These are phyloP conservation scores for human DNA, from an alignment of 2,113 vertebrate species.

Conservation along the genomic window GRCh38 chr2:67850501-67851000, in stretches of 20 bases:
- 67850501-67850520: not conserved
- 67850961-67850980: not conserved
- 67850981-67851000: slow-evolving; percentile 23
- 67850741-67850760: not conserved
- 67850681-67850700: not conserved
- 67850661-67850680: not conserved
- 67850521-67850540: not conserved
- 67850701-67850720: not conserved
- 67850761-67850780: not conserved
- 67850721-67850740: not conserved
- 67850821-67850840: not conserved
- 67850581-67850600: not conserved
- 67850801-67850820: not conserved
- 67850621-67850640: slow-evolving; percentile 18
- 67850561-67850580: not conserved
- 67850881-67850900: not conserved
- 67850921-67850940: not conserved
- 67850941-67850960: not conserved
- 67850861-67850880: not conserved
- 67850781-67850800: not conserved
- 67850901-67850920: not conserved
- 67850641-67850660: not conserved
- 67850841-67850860: not conserved
- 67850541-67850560: not conserved
- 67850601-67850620: not conserved